Evolutionary conservation across 2,113 vertebrate species (phyloP), one percentile per base, ranked within the genome.

Genomic region (Machaerirhynchus nigripectus): DNA sequence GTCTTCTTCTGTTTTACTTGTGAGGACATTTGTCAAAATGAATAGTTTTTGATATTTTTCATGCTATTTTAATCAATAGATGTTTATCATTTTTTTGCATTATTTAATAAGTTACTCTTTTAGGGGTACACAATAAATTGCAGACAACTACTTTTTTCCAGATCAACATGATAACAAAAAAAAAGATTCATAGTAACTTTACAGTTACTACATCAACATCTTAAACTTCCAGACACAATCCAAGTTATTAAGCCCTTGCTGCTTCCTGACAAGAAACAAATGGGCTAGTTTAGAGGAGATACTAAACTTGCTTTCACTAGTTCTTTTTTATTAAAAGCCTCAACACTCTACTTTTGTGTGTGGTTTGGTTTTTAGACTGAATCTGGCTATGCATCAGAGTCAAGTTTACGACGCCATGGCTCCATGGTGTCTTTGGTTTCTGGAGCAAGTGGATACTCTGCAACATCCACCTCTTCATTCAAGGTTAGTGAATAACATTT

Each of bases 341-440:
- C 84, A 81, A 49, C 28, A 42, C 30, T 73, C 8, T 93, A 61
- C 27, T 91, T 94, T 83, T 83, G 27, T 69, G 12, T 88, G 24
- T 81, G n/a, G 18, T 84, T 95, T 97, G 35, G 30, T 83, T 94
- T 97, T 91, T 63, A 99, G 99, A 98, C 98, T 39, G 99, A 99
- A 97, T 99, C 99, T 85, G 99, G 99, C 67, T 99, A 99, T 96
- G 99, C 98, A 73, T 99, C 99, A 5, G 99, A 99, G 95, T 99
- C 99, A 93, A 99, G 99, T 89, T 98, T 99, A 90, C 98, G 99
- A 61, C 98, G 99, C 89, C 99, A 99, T 94, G 99, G 99, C 95
- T 99, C 99, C 85, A 99, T 99, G 99, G 98, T 99, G 64, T 99
- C 99, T 49, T 98, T 99, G 93, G 98, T 99, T 15, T 99, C 99